phyloP scores from a whole-genome alignment of 2,888 invertebrate genomes.

The Cephus nigrinus region DNA sequence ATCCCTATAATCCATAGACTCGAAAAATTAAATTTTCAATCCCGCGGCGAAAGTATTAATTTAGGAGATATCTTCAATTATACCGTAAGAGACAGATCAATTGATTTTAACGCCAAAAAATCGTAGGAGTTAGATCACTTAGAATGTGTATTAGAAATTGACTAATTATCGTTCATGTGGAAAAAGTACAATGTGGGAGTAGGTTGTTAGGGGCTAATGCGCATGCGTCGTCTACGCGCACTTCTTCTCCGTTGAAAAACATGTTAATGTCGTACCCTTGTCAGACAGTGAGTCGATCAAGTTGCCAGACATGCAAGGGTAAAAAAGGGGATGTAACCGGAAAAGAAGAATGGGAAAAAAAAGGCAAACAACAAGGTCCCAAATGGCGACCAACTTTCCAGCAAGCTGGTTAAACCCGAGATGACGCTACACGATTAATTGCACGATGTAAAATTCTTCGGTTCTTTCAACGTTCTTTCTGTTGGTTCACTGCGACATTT shows the following conservation, averaged over 20 bases:
- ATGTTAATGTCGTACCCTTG: background rate
- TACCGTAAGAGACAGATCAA: background rate
- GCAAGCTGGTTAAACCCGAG: background rate
- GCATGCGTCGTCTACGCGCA: background rate
- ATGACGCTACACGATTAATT: background rate
- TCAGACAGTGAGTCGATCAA: background rate
- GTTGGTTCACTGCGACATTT: background rate
- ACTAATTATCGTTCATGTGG: background rate
- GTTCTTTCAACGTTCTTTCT: background rate
- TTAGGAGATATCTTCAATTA: background rate
- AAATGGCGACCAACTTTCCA: background rate
- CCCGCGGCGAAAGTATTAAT: no score
- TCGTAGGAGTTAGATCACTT: background rate
- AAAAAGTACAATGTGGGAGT: background rate
- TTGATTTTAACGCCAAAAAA: background rate
- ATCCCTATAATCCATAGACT: background rate
- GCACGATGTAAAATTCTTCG: background rate
- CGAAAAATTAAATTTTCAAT: background rate
- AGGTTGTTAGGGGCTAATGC: background rate
- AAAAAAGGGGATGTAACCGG: background rate
- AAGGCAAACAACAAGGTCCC: background rate
- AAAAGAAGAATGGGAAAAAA: background rate
- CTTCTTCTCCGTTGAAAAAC: background rate
- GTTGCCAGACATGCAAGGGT: background rate
- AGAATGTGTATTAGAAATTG: background rate